Evolutionary conservation across 2,113 vertebrate genomes (phyloP), one percentile per base, ranked within the genome.

Genomic region (Sylvilagus bachmani): DNA sequence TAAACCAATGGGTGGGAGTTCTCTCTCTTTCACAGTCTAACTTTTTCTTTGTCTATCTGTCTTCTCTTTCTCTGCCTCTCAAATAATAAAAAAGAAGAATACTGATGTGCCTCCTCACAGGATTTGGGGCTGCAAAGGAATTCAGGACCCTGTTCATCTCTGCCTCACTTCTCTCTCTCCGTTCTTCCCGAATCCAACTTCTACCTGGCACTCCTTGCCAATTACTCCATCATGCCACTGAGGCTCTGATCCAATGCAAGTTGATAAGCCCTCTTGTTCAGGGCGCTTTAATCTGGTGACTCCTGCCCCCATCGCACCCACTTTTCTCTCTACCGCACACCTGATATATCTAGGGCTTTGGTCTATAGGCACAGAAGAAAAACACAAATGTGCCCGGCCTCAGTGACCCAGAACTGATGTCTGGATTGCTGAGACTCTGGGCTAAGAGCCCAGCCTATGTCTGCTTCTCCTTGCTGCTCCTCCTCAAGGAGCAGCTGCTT

Each of bases 401-500:
- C 80, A 81, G 79, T 27, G 38, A 87, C 82, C 58, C n/a, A 81
- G 77, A 96, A 80, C 10, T 53, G 71, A 78, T 62, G 27, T 92
- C 91, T 83, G 51, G 17, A 83, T 66, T 62, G 25, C 81, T 77
- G 44, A 66, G n/a, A 80, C 21, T 93, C 49, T 1, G 25, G 90
- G 87, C 86, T 80, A 78, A 88, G 93, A 95, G 82, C 88, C 82
- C 61, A 81, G 78, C 58, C 33, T 27, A 55, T 86, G 36, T 58
- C 80, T 93, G 66, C 69, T 69, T 83, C 36, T 85, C 74, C 73
- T 93, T 73, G 33, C 58, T 94, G 94, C 88, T 96, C 86, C 61
- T 79, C 64, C 19, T 92, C 80, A 38, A 53, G 78, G 89, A 96
- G 33, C 33, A 55, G 96, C 93, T 95, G 81, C 86, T 95, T 80